phyloP scores from a whole-genome alignment of 2,888 invertebrate genomes.

The Dorcus hopei region DNA sequence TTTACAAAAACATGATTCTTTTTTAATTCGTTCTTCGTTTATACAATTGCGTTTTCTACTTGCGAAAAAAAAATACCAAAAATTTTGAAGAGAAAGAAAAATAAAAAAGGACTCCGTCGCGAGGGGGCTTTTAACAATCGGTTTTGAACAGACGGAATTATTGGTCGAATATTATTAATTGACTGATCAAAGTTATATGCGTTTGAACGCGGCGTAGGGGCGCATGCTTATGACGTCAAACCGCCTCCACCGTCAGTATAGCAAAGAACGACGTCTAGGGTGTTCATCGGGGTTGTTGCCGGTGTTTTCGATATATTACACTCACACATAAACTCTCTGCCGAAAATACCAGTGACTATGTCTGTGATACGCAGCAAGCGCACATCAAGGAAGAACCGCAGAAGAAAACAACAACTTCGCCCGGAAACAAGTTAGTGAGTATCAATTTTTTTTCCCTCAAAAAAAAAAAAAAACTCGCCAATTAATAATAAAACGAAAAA shows the following conservation, averaged over 20 bases:
- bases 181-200: constrained; percentile 31
- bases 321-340: constrained; percentile 2
- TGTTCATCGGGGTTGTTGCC: constrained; percentile 35
- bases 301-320: constrained; percentile 27
- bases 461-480: neutral
- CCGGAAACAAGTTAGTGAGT: constrained; percentile 10
- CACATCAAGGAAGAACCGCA: constrained; percentile 7
- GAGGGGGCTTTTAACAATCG: too few species aligned
- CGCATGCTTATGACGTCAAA: constrained; percentile 43
- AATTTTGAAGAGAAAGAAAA: too few species aligned
- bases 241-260: constrained; percentile 46
- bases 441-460: neutral
- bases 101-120: too few species aligned
- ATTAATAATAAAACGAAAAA: neutral
- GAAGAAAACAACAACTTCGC: constrained; percentile 8
- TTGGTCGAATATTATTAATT: constrained; percentile 26
- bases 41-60: too few species aligned
- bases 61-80: too few species aligned
- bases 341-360: constrained; percentile 31
- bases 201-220: constrained; percentile 27
- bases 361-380: constrained; percentile 34
- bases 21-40: neutral
- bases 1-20: neutral
- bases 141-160: neutral
- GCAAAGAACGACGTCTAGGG: constrained; percentile 39